Evolutionary conservation across 1,140 invertebrate genomes (phyloP).

Genomic region (Psix sp.): DNA sequence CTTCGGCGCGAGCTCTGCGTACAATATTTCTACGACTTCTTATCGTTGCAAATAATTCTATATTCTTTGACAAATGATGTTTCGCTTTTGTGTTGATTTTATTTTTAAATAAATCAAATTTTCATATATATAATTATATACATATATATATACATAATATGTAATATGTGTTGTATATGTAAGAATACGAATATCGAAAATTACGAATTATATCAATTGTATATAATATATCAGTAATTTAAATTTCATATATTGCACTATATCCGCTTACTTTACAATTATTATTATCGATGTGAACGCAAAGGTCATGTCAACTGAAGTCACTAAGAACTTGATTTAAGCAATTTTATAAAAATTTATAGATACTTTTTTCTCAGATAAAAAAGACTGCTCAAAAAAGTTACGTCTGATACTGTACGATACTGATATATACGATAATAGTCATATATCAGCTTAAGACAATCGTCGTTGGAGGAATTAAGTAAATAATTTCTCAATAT

Average conservation of each 20-base stretch:
- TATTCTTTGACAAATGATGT: constrained; percentile 27
- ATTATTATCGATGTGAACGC: constrained; percentile 40
- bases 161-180: too few species aligned
- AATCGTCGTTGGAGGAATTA: too few species aligned
- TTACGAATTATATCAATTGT: neutral
- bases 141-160: too few species aligned
- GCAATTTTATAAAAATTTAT: constrained; percentile 9
- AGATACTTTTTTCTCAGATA: neutral
- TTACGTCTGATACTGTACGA: too few species aligned
- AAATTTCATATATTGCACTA: constrained; percentile 22
- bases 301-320: constrained; percentile 27
- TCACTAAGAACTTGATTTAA: constrained; percentile 29
- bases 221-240: constrained; percentile 23
- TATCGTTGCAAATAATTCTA: constrained; percentile 47
- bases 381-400: too few species aligned
- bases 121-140: constrained; percentile 21
- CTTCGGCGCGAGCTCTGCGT: constrained; percentile 25
- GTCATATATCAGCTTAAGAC: too few species aligned
- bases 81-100: constrained; percentile 21
- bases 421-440: too few species aligned
- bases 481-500: too few species aligned
- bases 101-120: too few species aligned
- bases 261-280: constrained; percentile 35
- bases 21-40: constrained; percentile 45
- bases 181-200: too few species aligned